Percentiles rank a stretch among this genome's conserved stretches.
Evolutionary conservation across 2,888 invertebrate species (phyloP).

Genomic region (Gasteruption jaculator): DNA sequence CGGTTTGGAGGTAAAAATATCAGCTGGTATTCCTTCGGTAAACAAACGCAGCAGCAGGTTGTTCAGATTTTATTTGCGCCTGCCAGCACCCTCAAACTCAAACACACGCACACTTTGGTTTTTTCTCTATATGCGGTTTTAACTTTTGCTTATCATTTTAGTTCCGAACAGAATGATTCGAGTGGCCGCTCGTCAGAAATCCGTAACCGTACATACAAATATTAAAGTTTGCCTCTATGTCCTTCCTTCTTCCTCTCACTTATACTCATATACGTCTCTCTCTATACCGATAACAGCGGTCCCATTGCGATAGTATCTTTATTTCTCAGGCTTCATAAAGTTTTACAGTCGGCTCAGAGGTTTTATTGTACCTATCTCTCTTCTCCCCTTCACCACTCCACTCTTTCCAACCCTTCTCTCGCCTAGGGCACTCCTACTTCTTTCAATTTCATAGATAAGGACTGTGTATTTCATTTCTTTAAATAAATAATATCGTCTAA

Average conservation of each 20-base stretch:
- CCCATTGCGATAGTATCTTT: conserved; percentile 41
- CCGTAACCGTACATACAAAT: conserved; percentile 42
- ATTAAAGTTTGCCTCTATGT: conserved; percentile 36
- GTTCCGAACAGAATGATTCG: conserved; percentile 29
- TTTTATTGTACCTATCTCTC: conserved; percentile 18
- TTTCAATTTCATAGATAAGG: too few species aligned
- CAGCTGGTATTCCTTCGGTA: conserved; percentile 43
- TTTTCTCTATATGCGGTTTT: conserved; percentile 21
- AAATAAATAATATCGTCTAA: too few species aligned
- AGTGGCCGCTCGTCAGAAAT: conserved; percentile 34
- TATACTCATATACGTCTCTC: conserved; percentile 8
- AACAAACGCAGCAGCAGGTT: conserved; percentile 47
- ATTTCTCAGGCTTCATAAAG: conserved; percentile 43
- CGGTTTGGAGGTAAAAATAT: too few species aligned
- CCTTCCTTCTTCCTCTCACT: conserved; percentile 1
- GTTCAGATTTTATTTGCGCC: conserved; percentile 49
- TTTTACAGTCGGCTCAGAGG: conserved; percentile 41
- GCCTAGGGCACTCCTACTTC: too few species aligned
- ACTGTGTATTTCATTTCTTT: too few species aligned
- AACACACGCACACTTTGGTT: not conserved
- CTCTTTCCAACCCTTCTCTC: too few species aligned
- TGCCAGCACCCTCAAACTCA: conserved; percentile 26
- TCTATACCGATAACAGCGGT: conserved; percentile 39
- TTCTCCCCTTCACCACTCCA: conserved; percentile 1
- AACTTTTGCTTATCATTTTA: conserved; percentile 40